Conservation (phyloP, 2,113 vertebrate genomes). For the Actenoides lindsayi region DNA sequence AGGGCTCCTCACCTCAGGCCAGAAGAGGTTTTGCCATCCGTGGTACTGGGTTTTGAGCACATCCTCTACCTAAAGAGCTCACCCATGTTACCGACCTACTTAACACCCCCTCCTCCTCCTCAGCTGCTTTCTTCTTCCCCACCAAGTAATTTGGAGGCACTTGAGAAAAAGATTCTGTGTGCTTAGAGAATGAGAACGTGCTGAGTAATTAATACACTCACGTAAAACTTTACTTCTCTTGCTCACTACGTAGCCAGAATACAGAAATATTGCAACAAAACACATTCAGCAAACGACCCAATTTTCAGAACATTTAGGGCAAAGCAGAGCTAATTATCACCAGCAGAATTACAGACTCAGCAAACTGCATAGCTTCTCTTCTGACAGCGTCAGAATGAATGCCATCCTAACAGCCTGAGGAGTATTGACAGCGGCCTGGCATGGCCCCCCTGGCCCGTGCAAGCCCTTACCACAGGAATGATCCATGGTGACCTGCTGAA, state of each 20-base stretch:
- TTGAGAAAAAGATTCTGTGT: background rate
- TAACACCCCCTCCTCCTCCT: background rate
- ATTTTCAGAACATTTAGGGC: background rate
- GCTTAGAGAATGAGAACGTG: background rate
- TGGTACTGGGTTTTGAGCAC: background rate
- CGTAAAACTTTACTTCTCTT: background rate
- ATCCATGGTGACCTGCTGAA: background rate
- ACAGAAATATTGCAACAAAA: background rate
- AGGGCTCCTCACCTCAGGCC: background rate
- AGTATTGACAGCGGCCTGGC: background rate
- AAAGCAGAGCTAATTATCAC: conserved; percentile 19
- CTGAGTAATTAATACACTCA: background rate
- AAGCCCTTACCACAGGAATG: background rate
- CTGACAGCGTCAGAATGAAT: conserved; percentile 11
- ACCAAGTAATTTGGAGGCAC: background rate
- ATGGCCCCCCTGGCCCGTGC: background rate
- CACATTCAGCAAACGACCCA: background rate
- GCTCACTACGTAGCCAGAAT: background rate
- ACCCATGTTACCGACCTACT: background rate
- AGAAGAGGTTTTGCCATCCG: background rate
- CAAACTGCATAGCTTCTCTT: background rate
- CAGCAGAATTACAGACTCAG: background rate
- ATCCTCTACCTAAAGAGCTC: background rate
- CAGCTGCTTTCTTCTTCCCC: background rate
- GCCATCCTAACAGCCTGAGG: background rate